Percentiles rank a stretch among this genome's conserved stretches.
Conservation (phyloP, 1,140 invertebrate genomes). For the Steinernema khuongi region DNA sequence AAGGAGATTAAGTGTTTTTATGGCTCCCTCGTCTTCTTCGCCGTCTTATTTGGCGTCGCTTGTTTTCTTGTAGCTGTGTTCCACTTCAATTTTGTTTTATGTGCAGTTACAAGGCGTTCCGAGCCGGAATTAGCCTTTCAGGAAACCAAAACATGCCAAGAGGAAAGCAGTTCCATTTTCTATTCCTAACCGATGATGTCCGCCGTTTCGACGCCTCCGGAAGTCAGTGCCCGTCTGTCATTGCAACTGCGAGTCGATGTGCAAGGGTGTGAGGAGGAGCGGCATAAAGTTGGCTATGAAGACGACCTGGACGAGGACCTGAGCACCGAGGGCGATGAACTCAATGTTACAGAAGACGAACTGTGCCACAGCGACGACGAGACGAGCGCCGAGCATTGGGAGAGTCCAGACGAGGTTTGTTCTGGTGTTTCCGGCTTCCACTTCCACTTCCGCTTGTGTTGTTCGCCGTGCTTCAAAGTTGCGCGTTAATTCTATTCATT, state of each 20-base stretch:
- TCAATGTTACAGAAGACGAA: not conserved
- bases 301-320: not conserved
- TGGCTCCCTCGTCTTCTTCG: too few species aligned
- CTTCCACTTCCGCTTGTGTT: too few species aligned
- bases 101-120: not conserved
- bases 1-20: too few species aligned
- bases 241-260: not conserved
- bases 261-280: not conserved
- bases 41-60: not conserved
- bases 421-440: too few species aligned
- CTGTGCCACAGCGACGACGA: not conserved
- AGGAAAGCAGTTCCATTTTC: not conserved
- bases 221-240: not conserved
- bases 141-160: not conserved
- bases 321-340: not conserved
- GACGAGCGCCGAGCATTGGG: too few species aligned
- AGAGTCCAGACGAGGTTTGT: too few species aligned
- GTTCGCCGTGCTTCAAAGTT: too few species aligned
- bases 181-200: not conserved
- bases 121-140: not conserved
- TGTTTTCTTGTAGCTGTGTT: not conserved
- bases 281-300: not conserved
- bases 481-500: too few species aligned
- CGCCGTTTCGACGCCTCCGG: not conserved
- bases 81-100: constrained; percentile 11